Conservation (phyloP, 2,113 vertebrate species). For the Talpa occidentalis region DNA sequence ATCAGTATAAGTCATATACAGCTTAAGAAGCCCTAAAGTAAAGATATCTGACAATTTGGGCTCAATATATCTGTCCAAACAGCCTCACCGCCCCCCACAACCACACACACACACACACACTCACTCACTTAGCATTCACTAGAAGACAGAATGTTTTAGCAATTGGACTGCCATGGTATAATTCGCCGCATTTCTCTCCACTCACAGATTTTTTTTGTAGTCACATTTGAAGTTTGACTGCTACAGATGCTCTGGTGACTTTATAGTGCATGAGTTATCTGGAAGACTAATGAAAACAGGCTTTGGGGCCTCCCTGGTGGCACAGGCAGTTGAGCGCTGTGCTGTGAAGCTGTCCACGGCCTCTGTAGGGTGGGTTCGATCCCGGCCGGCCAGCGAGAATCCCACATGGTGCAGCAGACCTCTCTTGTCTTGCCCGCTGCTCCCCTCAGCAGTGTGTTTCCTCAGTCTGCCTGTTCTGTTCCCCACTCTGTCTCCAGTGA, state of each 20-base stretch:
- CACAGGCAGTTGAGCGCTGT: too few species aligned
- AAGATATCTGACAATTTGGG: not conserved
- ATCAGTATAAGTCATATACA: not conserved
- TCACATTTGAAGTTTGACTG: not conserved
- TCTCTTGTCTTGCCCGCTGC: too few species aligned
- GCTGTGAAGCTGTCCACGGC: too few species aligned
- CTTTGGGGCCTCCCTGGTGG: too few species aligned
- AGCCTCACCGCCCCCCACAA: too few species aligned
- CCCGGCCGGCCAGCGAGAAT: too few species aligned
- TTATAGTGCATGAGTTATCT: not conserved
- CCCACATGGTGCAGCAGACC: too few species aligned
- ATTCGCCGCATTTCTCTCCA: not conserved
- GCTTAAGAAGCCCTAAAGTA: not conserved
- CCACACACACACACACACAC: too few species aligned
- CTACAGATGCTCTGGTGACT: not conserved
- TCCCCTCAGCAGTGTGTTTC: too few species aligned
- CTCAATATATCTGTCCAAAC: not conserved
- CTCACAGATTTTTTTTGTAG: not conserved
- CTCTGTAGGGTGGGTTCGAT: too few species aligned
- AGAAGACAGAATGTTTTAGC: not conserved
- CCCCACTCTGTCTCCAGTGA: too few species aligned
- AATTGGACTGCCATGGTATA: not conserved
- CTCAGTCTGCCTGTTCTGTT: too few species aligned
- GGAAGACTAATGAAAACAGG: not conserved
- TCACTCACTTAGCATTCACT: not conserved